Evolutionary conservation across 2,113 vertebrate genomes (phyloP).

Genomic region (Alces alces): DNA sequence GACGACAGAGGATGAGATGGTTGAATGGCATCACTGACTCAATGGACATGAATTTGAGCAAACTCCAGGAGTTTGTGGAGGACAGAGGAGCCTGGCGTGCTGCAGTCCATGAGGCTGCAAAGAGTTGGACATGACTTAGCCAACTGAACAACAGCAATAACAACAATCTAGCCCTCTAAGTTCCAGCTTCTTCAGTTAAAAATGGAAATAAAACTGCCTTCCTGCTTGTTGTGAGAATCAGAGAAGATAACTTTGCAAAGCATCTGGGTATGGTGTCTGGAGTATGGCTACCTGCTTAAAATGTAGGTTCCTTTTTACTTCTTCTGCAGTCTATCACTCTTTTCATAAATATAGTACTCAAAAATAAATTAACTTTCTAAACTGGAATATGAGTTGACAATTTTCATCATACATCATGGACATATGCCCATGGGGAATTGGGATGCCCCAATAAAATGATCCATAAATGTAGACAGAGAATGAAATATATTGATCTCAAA

Average conservation of each 20-base stretch:
- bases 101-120: rapidly evolving
- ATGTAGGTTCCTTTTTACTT: background rate
- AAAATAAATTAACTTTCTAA: background rate
- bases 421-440: background rate
- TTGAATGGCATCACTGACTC: background rate
- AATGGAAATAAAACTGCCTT: background rate
- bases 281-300: background rate
- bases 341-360: background rate
- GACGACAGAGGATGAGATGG: background rate
- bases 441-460: background rate
- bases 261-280: background rate
- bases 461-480: background rate
- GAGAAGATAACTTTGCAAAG: background rate
- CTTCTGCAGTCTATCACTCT: background rate
- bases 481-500: background rate
- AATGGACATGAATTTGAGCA: background rate
- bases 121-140: background rate
- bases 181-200: background rate
- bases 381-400: background rate
- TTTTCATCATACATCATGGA: background rate
- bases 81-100: background rate
- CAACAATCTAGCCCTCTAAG: background rate
- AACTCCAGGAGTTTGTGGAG: background rate
- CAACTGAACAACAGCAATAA: background rate
- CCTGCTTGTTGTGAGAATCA: background rate